These are phyloP conservation scores for Alitta virens DNA, from an alignment of 2,888 invertebrate genomes.

Conservation along the genomic window DNA sequence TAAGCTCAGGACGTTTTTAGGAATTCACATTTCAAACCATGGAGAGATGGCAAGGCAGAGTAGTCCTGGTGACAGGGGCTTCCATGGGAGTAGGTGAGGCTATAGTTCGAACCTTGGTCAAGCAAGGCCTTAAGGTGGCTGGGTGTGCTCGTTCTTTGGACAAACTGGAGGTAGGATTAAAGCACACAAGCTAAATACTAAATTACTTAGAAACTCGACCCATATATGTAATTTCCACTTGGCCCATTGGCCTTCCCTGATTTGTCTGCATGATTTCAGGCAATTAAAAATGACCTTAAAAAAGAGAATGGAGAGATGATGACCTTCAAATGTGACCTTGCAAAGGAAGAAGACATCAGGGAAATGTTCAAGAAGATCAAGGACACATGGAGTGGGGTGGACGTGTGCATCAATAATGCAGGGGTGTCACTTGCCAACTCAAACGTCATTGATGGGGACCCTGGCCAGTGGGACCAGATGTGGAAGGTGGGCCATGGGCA, in stretches of 20 bases:
- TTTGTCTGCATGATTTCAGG: not conserved
- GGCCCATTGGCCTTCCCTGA: no score
- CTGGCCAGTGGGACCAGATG: not conserved
- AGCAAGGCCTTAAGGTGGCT: not conserved
- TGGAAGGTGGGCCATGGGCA: not conserved
- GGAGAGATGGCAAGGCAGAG: not conserved
- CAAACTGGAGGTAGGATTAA: not conserved
- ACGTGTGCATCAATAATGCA: slow-evolving; percentile 64
- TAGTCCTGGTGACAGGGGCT: not conserved
- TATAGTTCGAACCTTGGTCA: not conserved
- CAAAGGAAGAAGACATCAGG: slow-evolving; percentile 59
- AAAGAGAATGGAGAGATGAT: not conserved
- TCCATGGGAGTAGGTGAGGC: not conserved
- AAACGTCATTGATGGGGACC: not conserved
- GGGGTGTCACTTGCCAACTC: slow-evolving; percentile 48
- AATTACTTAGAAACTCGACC: no score
- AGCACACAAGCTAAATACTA: no score
- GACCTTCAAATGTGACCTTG: slow-evolving; percentile 58
- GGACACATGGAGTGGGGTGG: slow-evolving; percentile 58
- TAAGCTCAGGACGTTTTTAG: no score
- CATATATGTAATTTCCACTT: no score
- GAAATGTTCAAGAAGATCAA: slow-evolving; percentile 60
- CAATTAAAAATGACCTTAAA: not conserved
- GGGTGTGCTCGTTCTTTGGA: not conserved
- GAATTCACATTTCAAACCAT: no score